phyloP scores from a whole-genome alignment of 2,888 invertebrate species.

The Ypsolopha sequella region DNA sequence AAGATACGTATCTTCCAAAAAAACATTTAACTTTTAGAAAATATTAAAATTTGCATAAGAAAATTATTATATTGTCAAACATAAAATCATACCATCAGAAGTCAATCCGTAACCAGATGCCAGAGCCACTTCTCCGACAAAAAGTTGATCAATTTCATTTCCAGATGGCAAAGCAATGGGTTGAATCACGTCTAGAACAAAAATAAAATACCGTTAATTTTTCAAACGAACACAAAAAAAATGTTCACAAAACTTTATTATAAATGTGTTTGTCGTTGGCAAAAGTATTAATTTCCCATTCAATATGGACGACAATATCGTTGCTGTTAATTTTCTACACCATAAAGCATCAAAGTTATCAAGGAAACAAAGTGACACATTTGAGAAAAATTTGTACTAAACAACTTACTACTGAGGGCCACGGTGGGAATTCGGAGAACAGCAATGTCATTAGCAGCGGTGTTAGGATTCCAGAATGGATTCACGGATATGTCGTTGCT shows the following conservation, averaged over 20 bases:
- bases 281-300: no score
- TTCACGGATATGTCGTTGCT: constrained; percentile 3
- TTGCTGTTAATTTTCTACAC: no score
- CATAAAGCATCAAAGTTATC: no score
- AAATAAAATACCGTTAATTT: not conserved
- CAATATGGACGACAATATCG: no score
- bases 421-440: constrained; percentile 18
- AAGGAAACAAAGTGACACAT: not conserved
- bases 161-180: constrained; percentile 7
- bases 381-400: not conserved
- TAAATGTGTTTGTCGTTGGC: no score
- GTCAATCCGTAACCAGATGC: constrained; percentile 19
- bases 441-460: constrained; percentile 28
- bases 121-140: constrained; percentile 9
- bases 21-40: no score
- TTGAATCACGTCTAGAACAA: constrained; percentile 6
- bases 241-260: not conserved
- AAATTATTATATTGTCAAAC: no score
- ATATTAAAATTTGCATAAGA: no score
- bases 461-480: constrained; percentile 24
- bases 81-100: constrained; percentile 5
- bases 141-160: constrained; percentile 4
- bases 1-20: no score
- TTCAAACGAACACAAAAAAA: no score
- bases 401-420: constrained; percentile 20